phyloP scores from a whole-genome alignment of 2,888 invertebrate species.

The Drosophila percnosoma region DNA sequence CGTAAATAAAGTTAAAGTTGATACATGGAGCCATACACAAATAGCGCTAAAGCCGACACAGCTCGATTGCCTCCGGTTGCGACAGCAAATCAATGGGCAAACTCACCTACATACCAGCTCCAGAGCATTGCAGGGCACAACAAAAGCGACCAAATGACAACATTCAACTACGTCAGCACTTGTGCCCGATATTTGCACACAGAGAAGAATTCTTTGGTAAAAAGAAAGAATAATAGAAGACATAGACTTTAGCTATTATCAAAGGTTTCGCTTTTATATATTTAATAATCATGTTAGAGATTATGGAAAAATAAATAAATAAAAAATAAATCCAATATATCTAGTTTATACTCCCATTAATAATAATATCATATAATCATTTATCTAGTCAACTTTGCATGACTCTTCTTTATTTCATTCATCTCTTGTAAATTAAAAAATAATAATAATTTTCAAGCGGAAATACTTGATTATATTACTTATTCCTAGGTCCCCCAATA shows the following conservation, averaged over 20 bases:
- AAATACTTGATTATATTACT: too few species aligned
- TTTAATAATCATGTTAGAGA: not conserved
- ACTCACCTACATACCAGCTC: constrained; percentile 34
- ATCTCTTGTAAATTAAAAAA: too few species aligned
- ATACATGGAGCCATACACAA: constrained; percentile 53
- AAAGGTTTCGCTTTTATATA: not conserved
- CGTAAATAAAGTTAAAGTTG: constrained; percentile 79
- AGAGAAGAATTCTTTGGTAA: constrained; percentile 5
- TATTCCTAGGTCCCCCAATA: not conserved
- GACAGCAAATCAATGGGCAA: constrained; percentile 68
- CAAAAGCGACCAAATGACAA: constrained; percentile 74
- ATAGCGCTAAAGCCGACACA: constrained; percentile 32
- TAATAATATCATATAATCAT: too few species aligned
- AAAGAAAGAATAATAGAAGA: not conserved
- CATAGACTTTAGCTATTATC: not conserved
- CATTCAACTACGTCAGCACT: constrained; percentile 50
- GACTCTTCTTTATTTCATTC: too few species aligned
- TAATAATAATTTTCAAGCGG: too few species aligned
- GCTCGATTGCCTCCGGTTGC: constrained; percentile 54
- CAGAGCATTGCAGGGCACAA: constrained; percentile 23
- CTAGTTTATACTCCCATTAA: too few species aligned
- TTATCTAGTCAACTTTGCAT: too few species aligned
- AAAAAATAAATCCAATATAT: too few species aligned
- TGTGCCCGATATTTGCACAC: constrained; percentile 40
- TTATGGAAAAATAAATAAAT: not conserved